Conservation (phyloP, 1,140 invertebrate genomes). For the Nylanderia fulva region DNA sequence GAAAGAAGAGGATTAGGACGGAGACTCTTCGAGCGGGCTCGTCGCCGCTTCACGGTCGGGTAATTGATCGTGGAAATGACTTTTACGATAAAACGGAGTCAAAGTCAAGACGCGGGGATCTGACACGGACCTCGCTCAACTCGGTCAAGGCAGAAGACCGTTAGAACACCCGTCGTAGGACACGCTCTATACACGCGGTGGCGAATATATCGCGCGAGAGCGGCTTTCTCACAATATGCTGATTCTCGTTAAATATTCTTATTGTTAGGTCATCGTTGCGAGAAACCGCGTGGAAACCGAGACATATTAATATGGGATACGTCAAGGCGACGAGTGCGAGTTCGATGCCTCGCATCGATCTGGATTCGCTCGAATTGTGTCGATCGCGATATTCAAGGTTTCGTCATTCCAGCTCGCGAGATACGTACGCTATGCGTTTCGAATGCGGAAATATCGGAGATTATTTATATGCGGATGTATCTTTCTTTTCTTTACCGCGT, state of each 20-base stretch:
- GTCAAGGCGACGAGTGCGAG: background rate
- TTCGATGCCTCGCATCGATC: background rate
- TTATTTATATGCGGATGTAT: background rate
- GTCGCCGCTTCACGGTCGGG: conserved; percentile 63
- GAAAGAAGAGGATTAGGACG: background rate
- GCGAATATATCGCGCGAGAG: conserved; percentile 55
- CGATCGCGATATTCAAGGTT: background rate
- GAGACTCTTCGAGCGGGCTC: background rate
- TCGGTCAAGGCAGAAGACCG: conserved; percentile 85
- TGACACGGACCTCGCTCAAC: conserved; percentile 84
- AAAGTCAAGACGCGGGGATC: conserved; percentile 85
- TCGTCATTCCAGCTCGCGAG: background rate
- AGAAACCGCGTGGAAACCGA: background rate
- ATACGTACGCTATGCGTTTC: too few species aligned
- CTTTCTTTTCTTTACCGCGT: background rate
- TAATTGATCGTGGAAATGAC: conserved; percentile 74
- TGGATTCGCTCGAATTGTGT: background rate
- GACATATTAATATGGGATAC: too few species aligned
- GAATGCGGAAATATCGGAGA: too few species aligned
- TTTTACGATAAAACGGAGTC: conserved; percentile 83
- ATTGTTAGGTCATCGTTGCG: conserved; percentile 34
- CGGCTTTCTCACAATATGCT: conserved; percentile 10
- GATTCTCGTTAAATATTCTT: too few species aligned
- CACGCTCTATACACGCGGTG: conserved; percentile 67
- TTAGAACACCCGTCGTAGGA: conserved; percentile 77